Conservation (phyloP, 2,797 vertebrate genomes). For the Pangasius djambal region DNA sequence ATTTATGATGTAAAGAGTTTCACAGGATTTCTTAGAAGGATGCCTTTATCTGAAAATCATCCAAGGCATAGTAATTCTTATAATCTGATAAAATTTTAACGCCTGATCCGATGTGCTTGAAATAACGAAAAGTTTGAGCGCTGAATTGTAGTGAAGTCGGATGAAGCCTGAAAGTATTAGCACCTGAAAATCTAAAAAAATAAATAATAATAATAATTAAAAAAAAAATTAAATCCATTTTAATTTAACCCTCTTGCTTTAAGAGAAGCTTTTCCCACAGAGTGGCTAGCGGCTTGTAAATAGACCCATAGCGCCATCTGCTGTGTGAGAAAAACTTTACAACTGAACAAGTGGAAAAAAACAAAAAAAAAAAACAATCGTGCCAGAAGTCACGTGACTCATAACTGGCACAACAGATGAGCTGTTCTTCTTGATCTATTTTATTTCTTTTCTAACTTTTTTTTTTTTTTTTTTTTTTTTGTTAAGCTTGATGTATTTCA, state of each 20-base stretch:
- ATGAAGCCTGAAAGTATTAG: no score
- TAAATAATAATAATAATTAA: no score
- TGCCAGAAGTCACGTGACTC: not conserved
- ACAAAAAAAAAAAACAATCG: no score
- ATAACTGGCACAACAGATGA: no score
- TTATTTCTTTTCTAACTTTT: no score
- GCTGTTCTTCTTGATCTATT: no score
- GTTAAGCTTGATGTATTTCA: not conserved
- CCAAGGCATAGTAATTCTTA: not conserved
- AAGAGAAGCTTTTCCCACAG: not conserved
- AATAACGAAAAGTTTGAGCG: not conserved
- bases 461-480: not conserved
- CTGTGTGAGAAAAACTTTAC: not conserved
- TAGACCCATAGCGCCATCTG: not conserved
- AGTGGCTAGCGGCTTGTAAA: not conserved
- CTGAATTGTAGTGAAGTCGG: no score
- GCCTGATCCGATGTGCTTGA: not conserved
- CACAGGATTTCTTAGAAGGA: not conserved
- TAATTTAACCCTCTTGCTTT: not conserved
- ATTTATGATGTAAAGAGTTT: not conserved
- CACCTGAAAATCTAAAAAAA: no score
- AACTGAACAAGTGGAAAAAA: not conserved
- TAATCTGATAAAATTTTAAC: not conserved
- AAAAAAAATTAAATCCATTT: not conserved
- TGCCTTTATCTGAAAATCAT: not conserved